Base-by-base conservation (phyloP, 37 sponge, comb jelly and placozoan species). In the Oscarella lobularis region DNA sequence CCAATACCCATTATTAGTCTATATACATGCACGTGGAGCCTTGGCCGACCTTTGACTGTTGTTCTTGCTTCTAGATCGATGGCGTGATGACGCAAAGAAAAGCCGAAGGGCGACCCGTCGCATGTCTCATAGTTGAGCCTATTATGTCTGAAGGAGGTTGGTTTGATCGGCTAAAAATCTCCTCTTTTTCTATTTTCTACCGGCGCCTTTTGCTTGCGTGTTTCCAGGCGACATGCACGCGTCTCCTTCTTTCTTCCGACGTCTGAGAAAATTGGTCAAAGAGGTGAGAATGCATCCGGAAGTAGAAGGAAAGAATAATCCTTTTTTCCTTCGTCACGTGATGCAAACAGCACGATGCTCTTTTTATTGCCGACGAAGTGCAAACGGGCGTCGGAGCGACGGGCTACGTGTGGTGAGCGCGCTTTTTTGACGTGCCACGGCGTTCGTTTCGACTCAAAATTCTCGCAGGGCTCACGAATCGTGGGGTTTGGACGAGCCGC, bases 121-220 rank as follows among this genome's bases (percentile, higher is more conserved):
- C 85, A 40, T 84, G 77, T 36, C 67, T 80, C 32, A 82, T 91
- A 1, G 78, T 87, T 30, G 92, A 91, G 74, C 92, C 92, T 37
- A 85, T 91, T 2, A 87, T 87, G 39, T 80, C 78, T 0, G 92
- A 91, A 66, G 92, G 92, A 82, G 92, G 92, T 91, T n/a, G n/a
- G n/a, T n/a, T n/a, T n/a, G n/a, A n/a, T n/a, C n/a, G n/a, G n/a
- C n/a, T n/a, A n/a, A n/a, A n/a, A n/a, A n/a, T n/a, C n/a, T n/a
- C n/a, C n/a, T n/a, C n/a, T n/a, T n/a, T n/a, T n/a, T n/a, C n/a
- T n/a, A n/a, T n/a, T n/a, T n/a, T n/a, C n/a, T n/a, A n/a, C n/a
- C n/a, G n/a, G n/a, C n/a, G n/a, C n/a, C n/a, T n/a, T n/a, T n/a
- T n/a, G n/a, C n/a, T n/a, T n/a, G n/a, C n/a, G n/a, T n/a, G n/a